Conservation (phyloP, 35 echinoderm and acorn worm genomes). For the Stichopus chloronotus region DNA sequence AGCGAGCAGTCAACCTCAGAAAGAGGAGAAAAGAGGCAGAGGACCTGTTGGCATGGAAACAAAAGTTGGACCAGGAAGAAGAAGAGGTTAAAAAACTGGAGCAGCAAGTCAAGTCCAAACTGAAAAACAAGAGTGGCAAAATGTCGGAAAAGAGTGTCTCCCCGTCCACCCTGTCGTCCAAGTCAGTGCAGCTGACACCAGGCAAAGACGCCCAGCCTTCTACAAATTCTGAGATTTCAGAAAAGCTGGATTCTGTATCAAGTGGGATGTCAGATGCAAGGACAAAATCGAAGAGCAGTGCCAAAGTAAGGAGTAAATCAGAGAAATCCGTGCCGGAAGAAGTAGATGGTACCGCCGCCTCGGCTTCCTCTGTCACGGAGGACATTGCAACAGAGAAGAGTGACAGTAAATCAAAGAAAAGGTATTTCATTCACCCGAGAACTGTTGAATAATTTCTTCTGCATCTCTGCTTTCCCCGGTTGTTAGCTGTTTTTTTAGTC, state of each 20-base stretch:
- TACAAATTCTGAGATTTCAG: constrained; percentile 14
- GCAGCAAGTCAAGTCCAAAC: constrained; percentile 64
- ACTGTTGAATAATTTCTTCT: neutral
- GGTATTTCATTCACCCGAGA: neutral
- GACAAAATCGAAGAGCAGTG: constrained; percentile 46
- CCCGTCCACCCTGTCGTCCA: neutral
- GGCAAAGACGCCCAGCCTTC: constrained; percentile 31
- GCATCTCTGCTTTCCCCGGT: neutral
- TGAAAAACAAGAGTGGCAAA: constrained; percentile 55
- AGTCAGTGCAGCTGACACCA: constrained; percentile 42
- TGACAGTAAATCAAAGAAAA: constrained; percentile 54
- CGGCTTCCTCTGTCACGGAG: constrained; percentile 72
- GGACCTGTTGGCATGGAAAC: constrained; percentile 93
- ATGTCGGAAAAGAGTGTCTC: constrained; percentile 2
- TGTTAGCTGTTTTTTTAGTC: neutral
- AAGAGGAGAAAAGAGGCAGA: constrained; percentile 80
- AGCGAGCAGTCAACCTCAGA: constrained; percentile 74
- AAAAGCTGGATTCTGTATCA: constrained; percentile 26
- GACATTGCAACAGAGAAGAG: constrained; percentile 68
- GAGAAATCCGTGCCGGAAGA: neutral
- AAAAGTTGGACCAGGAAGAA: constrained; percentile 93
- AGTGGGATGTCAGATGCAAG: constrained; percentile 44
- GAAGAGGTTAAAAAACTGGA: constrained; percentile 78
- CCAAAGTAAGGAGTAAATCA: constrained; percentile 27
- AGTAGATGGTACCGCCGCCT: constrained; percentile 20